Evolutionary conservation across 2,888 invertebrate genomes (phyloP), one percentile per base, ranked within the genome.

Genomic region (Hypena proboscidalis): DNA sequence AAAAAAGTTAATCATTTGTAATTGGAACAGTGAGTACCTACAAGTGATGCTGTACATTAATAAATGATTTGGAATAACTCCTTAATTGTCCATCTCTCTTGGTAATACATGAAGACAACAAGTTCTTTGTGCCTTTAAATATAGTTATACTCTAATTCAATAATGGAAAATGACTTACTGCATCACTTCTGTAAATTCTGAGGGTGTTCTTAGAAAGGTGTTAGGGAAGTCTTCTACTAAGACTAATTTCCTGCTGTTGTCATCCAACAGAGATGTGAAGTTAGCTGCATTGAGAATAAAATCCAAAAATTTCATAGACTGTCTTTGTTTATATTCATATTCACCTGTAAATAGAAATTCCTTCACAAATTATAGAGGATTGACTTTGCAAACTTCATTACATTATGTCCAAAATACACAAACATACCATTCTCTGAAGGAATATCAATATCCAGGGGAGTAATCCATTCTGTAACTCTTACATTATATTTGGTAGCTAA

Each of bases 151-250:
- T n/a, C n/a, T n/a, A n/a, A n/a, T n/a, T n/a, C n/a, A n/a, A n/a
- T n/a, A n/a, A n/a, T n/a, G n/a, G n/a, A n/a, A n/a, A n/a, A n/a
- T n/a, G n/a, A 85, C 92, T 89, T 87, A 95, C 97, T 94, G 92
- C 36, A 97, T 80, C 40, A 96, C 84, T 39, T 92, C 89, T 57
- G 92, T 89, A 74, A 97, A 95, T 64, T 93, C 90, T 40, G 91
- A 78, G 10, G 94, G 91, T 65, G 95, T 93, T 65, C 92, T 92
- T 15, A 94, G 71, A 67, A 96, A 94, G 4, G 92, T 92, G 81
- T 97, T 96, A 6, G 97, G 97, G 78, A 96, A 94, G 76, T 97
- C 97, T 83, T 96, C 95, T 1, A 96, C 93, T 1, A 96, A 71
- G 11, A 95, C 88, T 2, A 96, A 58, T 57, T 94, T 93, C 54